These are phyloP conservation scores for Drosophila atripex DNA, from an alignment of 2,888 invertebrate species.

Conservation along the genomic window DNA sequence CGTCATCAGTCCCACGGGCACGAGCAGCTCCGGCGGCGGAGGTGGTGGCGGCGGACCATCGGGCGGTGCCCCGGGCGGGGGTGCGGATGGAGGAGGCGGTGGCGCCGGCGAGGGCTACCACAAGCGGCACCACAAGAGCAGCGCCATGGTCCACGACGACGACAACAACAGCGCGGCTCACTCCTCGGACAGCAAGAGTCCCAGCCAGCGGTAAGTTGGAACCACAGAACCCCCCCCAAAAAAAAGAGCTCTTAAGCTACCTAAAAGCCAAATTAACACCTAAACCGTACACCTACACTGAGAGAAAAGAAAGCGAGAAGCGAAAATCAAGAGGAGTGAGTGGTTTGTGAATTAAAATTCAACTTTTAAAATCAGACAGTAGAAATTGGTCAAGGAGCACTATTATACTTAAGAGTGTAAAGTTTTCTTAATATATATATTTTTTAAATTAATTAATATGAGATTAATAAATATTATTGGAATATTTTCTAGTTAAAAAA, in stretches of 20 bases:
- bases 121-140: constrained; percentile 69
- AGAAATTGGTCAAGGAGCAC: too few relatives aligned
- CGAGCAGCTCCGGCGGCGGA: constrained; percentile 82
- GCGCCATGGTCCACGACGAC: constrained; percentile 85
- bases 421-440: too few relatives aligned
- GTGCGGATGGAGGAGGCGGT: constrained; percentile 83
- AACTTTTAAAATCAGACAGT: neutral
- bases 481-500: too few relatives aligned
- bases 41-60: constrained; percentile 34
- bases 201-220: constrained; percentile 87
- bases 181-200: constrained; percentile 89
- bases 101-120: constrained; percentile 54
- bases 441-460: too few relatives aligned
- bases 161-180: constrained; percentile 89
- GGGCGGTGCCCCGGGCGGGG: constrained; percentile 72
- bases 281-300: constrained; percentile 9
- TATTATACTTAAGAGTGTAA: too few relatives aligned
- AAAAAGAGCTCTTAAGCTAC: neutral
- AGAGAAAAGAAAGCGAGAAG: neutral
- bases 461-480: too few relatives aligned
- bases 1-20: constrained; percentile 81
- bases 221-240: constrained; percentile 8
- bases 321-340: neutral
- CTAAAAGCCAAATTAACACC: constrained; percentile 16
- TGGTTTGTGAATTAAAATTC: too few relatives aligned